These are phyloP conservation scores for Agrochola litura DNA, from an alignment of 2,888 invertebrate species.

Conservation along the genomic window DNA sequence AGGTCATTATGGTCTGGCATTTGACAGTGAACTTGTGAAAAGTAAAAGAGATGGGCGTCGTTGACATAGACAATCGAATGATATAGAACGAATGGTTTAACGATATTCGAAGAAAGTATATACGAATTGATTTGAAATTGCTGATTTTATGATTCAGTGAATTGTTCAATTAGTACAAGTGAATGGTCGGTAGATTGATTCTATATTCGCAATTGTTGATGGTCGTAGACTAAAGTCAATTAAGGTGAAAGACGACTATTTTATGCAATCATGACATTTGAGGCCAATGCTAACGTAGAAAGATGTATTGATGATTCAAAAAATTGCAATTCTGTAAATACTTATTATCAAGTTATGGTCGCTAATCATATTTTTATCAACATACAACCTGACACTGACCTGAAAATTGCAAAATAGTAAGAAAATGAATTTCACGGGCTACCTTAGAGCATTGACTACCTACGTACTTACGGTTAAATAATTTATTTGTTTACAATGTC, in stretches of 20 bases:
- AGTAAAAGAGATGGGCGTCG: conserved; percentile 49
- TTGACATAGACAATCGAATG: conserved; percentile 28
- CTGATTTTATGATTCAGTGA: conserved; percentile 14
- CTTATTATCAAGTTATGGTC: too few species aligned
- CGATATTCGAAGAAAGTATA: conserved; percentile 42
- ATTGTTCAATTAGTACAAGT: conserved; percentile 20
- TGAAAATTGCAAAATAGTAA: too few species aligned
- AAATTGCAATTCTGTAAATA: too few species aligned
- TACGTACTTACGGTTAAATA: neutral
- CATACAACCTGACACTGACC: too few species aligned
- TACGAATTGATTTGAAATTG: conserved; percentile 23
- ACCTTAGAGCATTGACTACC: neutral
- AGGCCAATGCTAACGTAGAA: neutral
- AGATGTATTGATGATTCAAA: too few species aligned
- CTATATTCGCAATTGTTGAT: conserved; percentile 15
- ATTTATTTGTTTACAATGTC: neutral
- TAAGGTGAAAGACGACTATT: neutral
- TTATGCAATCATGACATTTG: neutral
- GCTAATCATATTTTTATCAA: too few species aligned
- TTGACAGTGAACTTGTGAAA: conserved; percentile 53
- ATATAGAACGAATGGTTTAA: conserved; percentile 41
- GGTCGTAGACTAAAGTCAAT: neutral
- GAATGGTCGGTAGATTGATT: conserved; percentile 24
- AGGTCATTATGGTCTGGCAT: conserved; percentile 69
- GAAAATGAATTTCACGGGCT: too few species aligned